Conservation (phyloP, 1,140 invertebrate species). For the Delia radicum region DNA sequence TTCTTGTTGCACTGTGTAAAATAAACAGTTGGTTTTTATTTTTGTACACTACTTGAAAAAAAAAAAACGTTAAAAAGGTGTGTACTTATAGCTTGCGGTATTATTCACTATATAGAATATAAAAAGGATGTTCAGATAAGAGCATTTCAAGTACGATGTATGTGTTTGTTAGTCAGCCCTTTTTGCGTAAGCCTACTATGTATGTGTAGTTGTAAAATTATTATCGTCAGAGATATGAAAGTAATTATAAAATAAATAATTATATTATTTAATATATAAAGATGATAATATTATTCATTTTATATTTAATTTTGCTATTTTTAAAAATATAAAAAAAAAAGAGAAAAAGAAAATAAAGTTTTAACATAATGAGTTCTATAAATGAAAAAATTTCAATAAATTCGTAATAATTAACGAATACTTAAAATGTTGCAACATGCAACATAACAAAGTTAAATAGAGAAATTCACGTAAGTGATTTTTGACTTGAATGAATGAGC, state of each 20-base stretch:
- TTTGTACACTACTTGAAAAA: not conserved
- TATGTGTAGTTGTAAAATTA: not conserved
- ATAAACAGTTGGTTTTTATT: not conserved
- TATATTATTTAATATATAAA: not conserved
- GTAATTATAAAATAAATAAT: not conserved
- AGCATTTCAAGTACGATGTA: not conserved
- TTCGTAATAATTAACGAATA: too few species aligned
- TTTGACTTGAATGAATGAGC: too few species aligned
- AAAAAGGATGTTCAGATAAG: not conserved
- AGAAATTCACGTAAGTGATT: too few species aligned
- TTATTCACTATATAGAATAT: too few species aligned
- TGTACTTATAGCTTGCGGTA: not conserved
- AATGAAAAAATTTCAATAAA: too few species aligned
- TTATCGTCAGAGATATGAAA: not conserved
- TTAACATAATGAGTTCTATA: too few species aligned
- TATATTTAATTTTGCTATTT: too few species aligned
- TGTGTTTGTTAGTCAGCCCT: not conserved
- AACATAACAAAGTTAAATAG: too few species aligned
- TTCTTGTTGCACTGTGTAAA: not conserved
- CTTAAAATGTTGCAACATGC: too few species aligned
- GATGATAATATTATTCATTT: too few species aligned
- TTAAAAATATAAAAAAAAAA: too few species aligned
- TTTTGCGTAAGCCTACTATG: not conserved
- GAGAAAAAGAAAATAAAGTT: too few species aligned
- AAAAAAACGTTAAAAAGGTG: slow-evolving; percentile 3